phyloP scores from a whole-genome alignment of 2,797 vertebrate species.

The Parambassis ranga region DNA sequence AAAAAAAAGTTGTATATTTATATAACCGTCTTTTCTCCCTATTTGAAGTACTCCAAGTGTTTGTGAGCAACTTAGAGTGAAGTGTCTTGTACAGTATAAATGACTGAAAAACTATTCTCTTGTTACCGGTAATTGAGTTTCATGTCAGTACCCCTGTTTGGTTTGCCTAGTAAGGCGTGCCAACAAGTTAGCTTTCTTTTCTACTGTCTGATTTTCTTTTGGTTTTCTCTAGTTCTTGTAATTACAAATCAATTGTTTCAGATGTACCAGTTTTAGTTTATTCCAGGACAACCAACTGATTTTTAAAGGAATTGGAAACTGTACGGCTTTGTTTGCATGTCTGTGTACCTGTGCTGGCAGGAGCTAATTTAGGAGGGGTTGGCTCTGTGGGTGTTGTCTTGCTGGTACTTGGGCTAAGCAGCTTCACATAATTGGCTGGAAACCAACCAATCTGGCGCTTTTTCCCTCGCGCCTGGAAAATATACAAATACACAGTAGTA shows the following conservation, averaged over 20 bases:
- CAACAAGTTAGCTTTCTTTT: not conserved
- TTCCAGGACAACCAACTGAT: no score
- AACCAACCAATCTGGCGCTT: conserved; percentile 99
- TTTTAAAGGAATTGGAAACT: not conserved
- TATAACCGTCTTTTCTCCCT: no score
- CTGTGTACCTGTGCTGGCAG: conserved; percentile 63
- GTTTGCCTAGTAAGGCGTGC: no score
- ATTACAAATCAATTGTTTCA: fast-evolving
- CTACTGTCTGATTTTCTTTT: not conserved
- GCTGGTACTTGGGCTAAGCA: conserved; percentile 95
- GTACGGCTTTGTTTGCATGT: not conserved
- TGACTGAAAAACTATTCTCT: no score
- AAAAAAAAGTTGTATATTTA: no score
- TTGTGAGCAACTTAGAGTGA: no score
- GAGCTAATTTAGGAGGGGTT: conserved; percentile 82
- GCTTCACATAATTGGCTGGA: conserved; percentile 97
- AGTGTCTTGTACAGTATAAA: no score
- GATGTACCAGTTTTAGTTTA: no score
- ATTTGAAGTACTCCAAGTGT: no score
- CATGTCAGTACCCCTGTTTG: no score
- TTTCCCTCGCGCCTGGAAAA: conserved; percentile 90
- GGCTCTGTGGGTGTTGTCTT: conserved; percentile 96
- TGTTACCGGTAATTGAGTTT: no score
- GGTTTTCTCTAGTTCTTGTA: not conserved
- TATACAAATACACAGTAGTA: conserved; percentile 27